Evolutionary conservation across 92 coral and sea anemone genomes (phyloP).

Genomic region (Epizoanthus scotinus): DNA sequence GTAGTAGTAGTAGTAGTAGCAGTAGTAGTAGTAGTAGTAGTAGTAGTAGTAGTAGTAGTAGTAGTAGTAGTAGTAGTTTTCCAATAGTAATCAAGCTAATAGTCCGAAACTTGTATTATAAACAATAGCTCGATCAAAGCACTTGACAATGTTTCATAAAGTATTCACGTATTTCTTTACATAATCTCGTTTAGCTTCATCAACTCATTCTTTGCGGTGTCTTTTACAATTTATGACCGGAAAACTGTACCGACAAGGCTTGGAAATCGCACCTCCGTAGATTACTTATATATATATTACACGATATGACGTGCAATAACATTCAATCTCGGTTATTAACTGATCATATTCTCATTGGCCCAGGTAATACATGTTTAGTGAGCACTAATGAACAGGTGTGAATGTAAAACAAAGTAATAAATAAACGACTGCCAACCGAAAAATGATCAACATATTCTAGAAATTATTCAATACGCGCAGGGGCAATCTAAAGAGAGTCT

Average conservation of each 20-base stretch:
- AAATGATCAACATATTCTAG: neutral
- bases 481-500: neutral
- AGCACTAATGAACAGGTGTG: constrained; percentile 22
- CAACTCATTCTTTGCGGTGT: constrained; percentile 9
- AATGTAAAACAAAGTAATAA: constrained; percentile 14
- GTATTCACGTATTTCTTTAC: no score
- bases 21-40: no score
- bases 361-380: neutral
- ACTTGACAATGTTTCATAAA: no score
- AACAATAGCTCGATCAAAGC: neutral
- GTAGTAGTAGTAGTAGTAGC: no score
- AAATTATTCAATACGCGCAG: neutral
- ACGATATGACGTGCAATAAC: constrained; percentile 18
- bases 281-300: constrained; percentile 3
- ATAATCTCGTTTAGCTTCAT: constrained; percentile 1
- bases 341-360: constrained; percentile 20
- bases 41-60: no score
- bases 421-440: constrained; percentile 22
- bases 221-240: constrained; percentile 38
- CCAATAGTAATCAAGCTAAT: constrained; percentile 27
- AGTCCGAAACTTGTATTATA: constrained; percentile 5
- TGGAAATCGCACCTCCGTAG: constrained; percentile 5
- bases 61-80: neutral
- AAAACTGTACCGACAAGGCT: constrained; percentile 4
- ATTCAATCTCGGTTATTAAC: constrained; percentile 30